These are phyloP conservation scores for Hyposmocoma kahamanoa DNA, from an alignment of 1,140 invertebrate species.

Conservation along the genomic window DNA sequence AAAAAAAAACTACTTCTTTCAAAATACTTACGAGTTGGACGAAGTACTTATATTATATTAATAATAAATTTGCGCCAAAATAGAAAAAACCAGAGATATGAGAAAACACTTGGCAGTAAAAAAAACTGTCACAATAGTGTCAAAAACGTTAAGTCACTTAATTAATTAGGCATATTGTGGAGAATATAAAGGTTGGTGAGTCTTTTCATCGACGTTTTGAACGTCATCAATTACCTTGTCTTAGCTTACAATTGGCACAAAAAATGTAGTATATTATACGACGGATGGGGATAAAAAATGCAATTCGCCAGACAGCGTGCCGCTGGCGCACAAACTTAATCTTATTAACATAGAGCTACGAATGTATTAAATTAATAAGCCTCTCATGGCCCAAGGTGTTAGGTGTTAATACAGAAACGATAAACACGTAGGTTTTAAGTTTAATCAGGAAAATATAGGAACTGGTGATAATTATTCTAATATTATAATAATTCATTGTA, in stretches of 20 bases:
- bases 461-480: too few relatives aligned
- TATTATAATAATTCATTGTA: too few relatives aligned
- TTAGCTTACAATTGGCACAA: slow-evolving; percentile 26
- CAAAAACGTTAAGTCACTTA: neutral
- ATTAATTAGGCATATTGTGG: neutral
- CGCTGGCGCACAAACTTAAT: slow-evolving; percentile 35
- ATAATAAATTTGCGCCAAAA: too few relatives aligned
- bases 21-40: too few relatives aligned
- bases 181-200: neutral
- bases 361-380: slow-evolving; percentile 18
- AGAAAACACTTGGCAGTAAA: too few relatives aligned
- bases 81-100: too few relatives aligned
- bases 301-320: slow-evolving; percentile 49
- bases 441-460: too few relatives aligned
- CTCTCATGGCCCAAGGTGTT: too few relatives aligned
- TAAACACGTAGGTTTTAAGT: too few relatives aligned
- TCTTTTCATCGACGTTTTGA: neutral
- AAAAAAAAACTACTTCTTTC: too few relatives aligned
- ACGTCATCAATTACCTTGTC: neutral
- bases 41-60: too few relatives aligned
- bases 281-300: slow-evolving; percentile 25
- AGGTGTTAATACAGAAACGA: too few relatives aligned
- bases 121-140: neutral
- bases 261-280: slow-evolving; percentile 35
- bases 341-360: slow-evolving; percentile 27